phyloP scores from a whole-genome alignment of 2,113 vertebrate genomes.

The Ceyx cyanopectus region DNA sequence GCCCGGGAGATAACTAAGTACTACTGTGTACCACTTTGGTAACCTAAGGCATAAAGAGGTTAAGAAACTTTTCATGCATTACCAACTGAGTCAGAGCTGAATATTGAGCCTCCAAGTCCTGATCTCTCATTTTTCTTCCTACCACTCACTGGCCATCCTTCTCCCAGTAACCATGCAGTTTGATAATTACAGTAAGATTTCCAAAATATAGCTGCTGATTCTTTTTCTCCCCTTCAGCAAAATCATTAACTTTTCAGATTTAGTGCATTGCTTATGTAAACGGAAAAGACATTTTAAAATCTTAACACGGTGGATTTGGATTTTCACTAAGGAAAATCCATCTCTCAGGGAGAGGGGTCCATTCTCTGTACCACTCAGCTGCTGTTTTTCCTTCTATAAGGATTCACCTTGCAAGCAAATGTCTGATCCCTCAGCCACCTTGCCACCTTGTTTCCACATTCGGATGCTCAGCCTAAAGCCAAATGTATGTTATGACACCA shows the following conservation, averaged over 20 bases:
- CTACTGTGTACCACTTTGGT: background rate
- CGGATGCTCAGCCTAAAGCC: background rate
- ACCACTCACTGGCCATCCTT: background rate
- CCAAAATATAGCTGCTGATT: background rate
- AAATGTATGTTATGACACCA: background rate
- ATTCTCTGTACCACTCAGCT: background rate
- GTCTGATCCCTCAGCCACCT: background rate
- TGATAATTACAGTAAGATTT: background rate
- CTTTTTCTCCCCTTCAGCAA: background rate
- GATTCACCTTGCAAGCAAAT: background rate
- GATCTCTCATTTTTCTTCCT: background rate
- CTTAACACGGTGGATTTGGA: background rate
- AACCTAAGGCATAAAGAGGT: conserved; percentile 9
- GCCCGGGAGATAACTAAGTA: conserved; percentile 7
- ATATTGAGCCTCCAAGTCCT: background rate
- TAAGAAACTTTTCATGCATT: background rate
- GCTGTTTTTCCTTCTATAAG: background rate
- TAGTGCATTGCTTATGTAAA: background rate
- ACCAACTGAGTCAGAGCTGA: background rate
- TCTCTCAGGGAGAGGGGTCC: background rate
- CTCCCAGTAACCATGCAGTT: background rate
- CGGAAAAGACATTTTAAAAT: background rate
- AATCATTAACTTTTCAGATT: background rate
- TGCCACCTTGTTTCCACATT: background rate
- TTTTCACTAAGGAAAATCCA: background rate